Evolutionary conservation across 2,113 vertebrate genomes (phyloP).

Genomic region (Pseudopipra pipra): DNA sequence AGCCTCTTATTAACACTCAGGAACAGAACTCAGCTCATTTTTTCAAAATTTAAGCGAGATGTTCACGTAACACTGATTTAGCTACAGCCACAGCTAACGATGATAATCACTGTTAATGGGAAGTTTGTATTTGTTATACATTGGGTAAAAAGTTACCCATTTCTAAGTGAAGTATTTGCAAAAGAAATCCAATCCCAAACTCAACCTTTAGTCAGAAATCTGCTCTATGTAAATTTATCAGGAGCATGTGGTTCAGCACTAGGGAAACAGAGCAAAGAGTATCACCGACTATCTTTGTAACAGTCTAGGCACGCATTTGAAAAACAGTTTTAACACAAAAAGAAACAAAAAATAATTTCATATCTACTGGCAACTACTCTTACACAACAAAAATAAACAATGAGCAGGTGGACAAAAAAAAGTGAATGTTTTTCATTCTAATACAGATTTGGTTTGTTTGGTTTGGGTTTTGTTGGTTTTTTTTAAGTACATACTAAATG

Average conservation of each 20-base stretch:
- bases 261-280: background rate
- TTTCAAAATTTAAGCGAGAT: background rate
- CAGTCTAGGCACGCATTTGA: background rate
- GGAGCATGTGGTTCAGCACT: background rate
- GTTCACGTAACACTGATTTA: background rate
- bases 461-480: background rate
- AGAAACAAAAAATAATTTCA: background rate
- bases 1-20: background rate
- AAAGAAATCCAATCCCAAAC: background rate
- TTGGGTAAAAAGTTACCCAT: background rate
- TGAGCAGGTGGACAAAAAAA: background rate
- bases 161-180: background rate
- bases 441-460: background rate
- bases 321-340: background rate
- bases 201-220: background rate
- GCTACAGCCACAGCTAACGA: background rate
- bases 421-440: background rate
- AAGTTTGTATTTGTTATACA: background rate
- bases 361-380: background rate
- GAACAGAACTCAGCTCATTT: background rate
- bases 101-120: background rate
- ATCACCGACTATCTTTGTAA: background rate
- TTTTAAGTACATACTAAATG: background rate
- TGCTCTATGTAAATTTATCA: background rate
- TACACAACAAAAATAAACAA: background rate